Percentiles rank a stretch among this genome's conserved stretches.
Evolutionary conservation across 2,113 vertebrate genomes (phyloP).

Genomic region (Octodon degus): DNA sequence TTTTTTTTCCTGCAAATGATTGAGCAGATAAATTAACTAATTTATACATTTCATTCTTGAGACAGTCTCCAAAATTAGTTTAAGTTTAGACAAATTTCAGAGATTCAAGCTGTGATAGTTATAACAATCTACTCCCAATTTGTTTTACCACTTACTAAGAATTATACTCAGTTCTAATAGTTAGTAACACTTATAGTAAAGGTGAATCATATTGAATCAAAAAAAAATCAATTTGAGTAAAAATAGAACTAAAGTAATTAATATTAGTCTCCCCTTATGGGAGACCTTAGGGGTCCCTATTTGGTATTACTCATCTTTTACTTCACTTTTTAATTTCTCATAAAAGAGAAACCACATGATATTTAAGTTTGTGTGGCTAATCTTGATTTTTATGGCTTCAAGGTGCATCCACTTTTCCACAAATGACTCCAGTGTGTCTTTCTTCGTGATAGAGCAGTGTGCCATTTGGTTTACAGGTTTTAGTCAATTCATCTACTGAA

Average conservation of each 20-base stretch:
- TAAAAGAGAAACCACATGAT: neutral
- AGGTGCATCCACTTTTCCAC: neutral
- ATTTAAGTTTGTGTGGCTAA: neutral
- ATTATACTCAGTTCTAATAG: neutral
- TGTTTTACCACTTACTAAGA: neutral
- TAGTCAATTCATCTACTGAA: neutral
- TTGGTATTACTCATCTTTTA: neutral
- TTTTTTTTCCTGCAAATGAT: neutral
- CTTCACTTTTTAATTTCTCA: neutral
- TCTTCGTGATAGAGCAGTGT: neutral
- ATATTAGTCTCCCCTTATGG: neutral
- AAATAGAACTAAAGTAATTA: neutral
- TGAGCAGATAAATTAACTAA: neutral
- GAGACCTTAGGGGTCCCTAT: neutral
- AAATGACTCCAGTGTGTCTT: neutral
- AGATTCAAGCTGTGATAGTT: neutral
- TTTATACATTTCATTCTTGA: neutral
- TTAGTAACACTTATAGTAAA: neutral
- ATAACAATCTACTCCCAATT: neutral
- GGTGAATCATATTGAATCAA: neutral
- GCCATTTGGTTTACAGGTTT: neutral
- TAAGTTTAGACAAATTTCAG: neutral
- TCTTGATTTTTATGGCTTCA: neutral
- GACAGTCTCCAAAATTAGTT: neutral
- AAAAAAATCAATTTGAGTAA: neutral